A percentile compares a stretch with the other conserved stretches of the same genome.
Conservation (phyloP, 1,140 invertebrate species). For the Pissodes strobi region DNA sequence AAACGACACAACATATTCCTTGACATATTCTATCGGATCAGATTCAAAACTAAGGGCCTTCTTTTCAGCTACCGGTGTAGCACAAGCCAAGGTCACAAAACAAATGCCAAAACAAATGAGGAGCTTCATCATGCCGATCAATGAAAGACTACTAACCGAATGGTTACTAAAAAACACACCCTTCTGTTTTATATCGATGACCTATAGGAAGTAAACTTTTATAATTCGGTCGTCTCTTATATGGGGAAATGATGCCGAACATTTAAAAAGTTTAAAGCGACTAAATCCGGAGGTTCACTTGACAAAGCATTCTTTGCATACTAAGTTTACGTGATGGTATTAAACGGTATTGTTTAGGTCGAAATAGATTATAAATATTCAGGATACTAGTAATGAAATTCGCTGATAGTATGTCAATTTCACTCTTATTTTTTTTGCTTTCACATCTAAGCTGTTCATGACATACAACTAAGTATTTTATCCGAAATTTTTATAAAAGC, state of each 20-base stretch:
- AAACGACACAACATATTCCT: constrained; percentile 77
- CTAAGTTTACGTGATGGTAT: constrained; percentile 14
- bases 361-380: constrained; percentile 20
- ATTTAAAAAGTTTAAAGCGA: constrained; percentile 20
- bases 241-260: constrained; percentile 37
- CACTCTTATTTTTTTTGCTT: constrained; percentile 4
- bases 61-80: constrained; percentile 67
- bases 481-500: no score
- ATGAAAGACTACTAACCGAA: constrained; percentile 25
- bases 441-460: neutral
- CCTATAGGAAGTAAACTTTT: constrained; percentile 27
- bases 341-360: constrained; percentile 9
- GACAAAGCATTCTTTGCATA: constrained; percentile 14
- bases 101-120: constrained; percentile 55
- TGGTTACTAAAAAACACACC: constrained; percentile 27
- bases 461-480: no score
- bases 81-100: constrained; percentile 60
- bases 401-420: neutral
- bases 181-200: constrained; percentile 36
- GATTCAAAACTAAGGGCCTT: constrained; percentile 69
- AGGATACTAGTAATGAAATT: neutral
- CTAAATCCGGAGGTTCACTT: constrained; percentile 19
- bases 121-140: constrained; percentile 56
- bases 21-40: constrained; percentile 79
- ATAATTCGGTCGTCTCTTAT: constrained; percentile 38